phyloP scores from a whole-genome alignment of 2,797 vertebrate species.

The Catamblyrhynchus diadema region DNA sequence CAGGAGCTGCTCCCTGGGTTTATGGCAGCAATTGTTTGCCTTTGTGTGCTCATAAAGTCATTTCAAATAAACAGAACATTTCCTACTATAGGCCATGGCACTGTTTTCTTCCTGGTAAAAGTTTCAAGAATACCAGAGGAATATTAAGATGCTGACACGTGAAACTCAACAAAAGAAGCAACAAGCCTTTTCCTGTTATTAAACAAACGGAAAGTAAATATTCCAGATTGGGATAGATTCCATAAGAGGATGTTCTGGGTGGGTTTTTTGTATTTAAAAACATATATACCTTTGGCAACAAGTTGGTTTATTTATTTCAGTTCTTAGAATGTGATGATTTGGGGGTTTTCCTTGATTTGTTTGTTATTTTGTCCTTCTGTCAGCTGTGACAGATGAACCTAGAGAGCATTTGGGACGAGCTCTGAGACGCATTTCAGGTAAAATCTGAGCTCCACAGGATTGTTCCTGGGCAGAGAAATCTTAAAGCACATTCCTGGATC shows the following conservation, averaged over 20 bases:
- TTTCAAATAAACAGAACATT: slow-evolving; percentile 73
- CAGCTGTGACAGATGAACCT: slow-evolving; percentile 1
- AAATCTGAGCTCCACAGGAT: neutral
- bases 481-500: neutral
- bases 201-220: slow-evolving; percentile 79
- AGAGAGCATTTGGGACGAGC: slow-evolving; percentile 6
- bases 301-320: slow-evolving; percentile 57
- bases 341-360: slow-evolving; percentile 59
- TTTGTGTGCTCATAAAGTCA: slow-evolving; percentile 61
- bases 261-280: slow-evolving; percentile 46
- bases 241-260: slow-evolving; percentile 74
- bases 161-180: slow-evolving; percentile 77
- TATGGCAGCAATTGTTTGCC: slow-evolving; percentile 51
- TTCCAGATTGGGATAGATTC: slow-evolving; percentile 72
- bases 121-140: slow-evolving; percentile 71
- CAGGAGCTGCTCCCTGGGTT: slow-evolving; percentile 13
- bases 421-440: slow-evolving; percentile 23
- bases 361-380: slow-evolving; percentile 63
- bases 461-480: neutral
- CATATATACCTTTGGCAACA: slow-evolving; percentile 67
- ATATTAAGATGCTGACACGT: slow-evolving; percentile 77
- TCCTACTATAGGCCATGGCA: slow-evolving; percentile 71
- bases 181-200: slow-evolving; percentile 80
- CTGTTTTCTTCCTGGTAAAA: slow-evolving; percentile 75
- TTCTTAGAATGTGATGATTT: slow-evolving; percentile 76